These are phyloP conservation scores for Dufourea novaeangliae DNA, from an alignment of 1,140 invertebrate genomes.

Conservation along the genomic window DNA sequence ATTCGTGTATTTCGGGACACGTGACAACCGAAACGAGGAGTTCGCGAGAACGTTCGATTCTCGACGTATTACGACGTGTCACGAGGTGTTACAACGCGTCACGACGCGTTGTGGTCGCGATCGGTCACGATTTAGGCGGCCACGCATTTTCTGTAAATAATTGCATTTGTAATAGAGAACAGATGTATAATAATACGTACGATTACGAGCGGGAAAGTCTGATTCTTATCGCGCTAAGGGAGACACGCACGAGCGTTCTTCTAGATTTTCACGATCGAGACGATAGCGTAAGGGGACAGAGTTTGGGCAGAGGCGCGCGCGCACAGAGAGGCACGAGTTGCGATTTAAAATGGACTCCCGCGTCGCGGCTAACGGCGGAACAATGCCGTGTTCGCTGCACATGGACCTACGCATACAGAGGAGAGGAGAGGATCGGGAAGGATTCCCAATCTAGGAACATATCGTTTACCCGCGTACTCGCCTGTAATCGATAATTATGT, in stretches of 20 bases:
- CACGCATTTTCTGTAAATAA: constrained; percentile 51
- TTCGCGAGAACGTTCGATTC: neutral
- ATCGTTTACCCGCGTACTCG: neutral
- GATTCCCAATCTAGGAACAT: constrained; percentile 10
- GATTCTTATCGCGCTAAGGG: neutral
- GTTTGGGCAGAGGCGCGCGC: constrained; percentile 13
- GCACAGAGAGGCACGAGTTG: constrained; percentile 30
- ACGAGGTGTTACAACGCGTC: too few species aligned
- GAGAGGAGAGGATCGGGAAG: neutral
- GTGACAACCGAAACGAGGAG: neutral
- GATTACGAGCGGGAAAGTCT: neutral
- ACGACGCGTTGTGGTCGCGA: neutral
- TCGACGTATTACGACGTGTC: too few species aligned
- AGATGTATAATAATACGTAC: constrained; percentile 36
- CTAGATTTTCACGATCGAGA: neutral
- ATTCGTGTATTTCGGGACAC: neutral
- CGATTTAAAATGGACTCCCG: neutral
- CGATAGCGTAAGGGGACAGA: neutral
- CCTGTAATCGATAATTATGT: constrained; percentile 62
- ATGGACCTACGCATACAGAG: neutral
- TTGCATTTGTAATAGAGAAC: constrained; percentile 56
- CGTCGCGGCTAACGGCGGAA: too few species aligned
- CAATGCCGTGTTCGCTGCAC: too few species aligned
- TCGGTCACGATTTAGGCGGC: constrained; percentile 37
- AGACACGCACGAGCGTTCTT: neutral